Percentiles rank a stretch among this genome's conserved stretches.
Conservation (phyloP, 2,797 vertebrate genomes). For the Limosa lapponica region DNA sequence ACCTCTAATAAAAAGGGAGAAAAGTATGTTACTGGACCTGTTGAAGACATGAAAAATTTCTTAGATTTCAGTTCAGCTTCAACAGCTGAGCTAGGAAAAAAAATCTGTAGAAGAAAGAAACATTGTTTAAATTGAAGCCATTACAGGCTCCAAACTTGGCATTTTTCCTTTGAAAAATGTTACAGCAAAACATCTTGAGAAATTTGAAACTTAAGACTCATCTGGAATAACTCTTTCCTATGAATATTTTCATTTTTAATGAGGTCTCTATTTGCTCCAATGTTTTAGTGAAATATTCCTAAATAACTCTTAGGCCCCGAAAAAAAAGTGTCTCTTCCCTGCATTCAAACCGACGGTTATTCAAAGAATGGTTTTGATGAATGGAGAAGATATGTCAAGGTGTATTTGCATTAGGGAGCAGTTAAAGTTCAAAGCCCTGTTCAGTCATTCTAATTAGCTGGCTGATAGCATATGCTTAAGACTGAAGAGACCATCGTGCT, state of each 20-base stretch:
- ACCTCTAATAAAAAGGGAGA: not conserved
- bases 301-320: fast-evolving
- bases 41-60: not conserved
- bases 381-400: not conserved
- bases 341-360: not conserved
- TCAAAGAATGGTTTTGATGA: not conserved
- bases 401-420: not conserved
- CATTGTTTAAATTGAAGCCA: slow-evolving; percentile 22
- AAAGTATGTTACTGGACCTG: not conserved
- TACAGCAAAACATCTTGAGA: not conserved
- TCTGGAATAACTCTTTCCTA: not conserved
- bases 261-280: not conserved
- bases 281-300: not conserved
- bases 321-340: not conserved
- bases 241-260: not conserved
- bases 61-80: not conserved
- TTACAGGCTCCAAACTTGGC: slow-evolving; percentile 22
- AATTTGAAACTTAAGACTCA: not conserved
- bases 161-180: not conserved
- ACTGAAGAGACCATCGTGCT: not conserved
- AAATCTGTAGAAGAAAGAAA: slow-evolving; percentile 26
- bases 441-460: not conserved
- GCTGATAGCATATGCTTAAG: fast-evolving
- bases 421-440: not conserved
- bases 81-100: not conserved